Base-by-base conservation (phyloP, 2,797 vertebrate species). In the Enteromius treurensis region DNA sequence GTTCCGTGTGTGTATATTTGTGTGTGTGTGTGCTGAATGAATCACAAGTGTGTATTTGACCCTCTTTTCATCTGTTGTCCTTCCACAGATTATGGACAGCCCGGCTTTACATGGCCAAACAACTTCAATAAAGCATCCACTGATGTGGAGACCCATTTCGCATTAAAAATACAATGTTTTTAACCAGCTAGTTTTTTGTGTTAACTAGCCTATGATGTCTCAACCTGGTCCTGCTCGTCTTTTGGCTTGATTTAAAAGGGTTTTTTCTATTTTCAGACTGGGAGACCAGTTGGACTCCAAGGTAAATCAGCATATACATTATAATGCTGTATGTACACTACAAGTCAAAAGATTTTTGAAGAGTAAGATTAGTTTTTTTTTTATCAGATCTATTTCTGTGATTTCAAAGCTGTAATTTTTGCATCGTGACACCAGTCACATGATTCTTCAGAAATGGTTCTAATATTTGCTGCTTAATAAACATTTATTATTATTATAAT, bases 41-140 rank as follows among this genome's bases (percentile, higher is more conserved):
- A 75, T 70, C 45, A 47, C 58, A 60, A 75, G 69, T 85, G 62
- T 70, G 21, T 69, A 19, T 70, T 45, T 84, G 53, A 75, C 47
- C 29, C 64, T 85, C 9, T 73, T 60, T 37, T 67, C 15, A 74
- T 70, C 26, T 83, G 55, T 26, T 60, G 55, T 81, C 55, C 32
- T 49, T 74, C 67, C 64, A 55, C 23, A 2, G 70, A 82, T 68
- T 58, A 64, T 17, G 26, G 62, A 37, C 68, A 76, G 19, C 62
- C 34, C 73, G 45, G 15, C n/a, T 67, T 82, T 55, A 55, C 3
- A 75, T 19, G 23, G 26, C 71, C 45, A 82, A 58, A 74, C 49
- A 53, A 64, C 13, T 64, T 64, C 13, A 47, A 23, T 53, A 19
- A 19, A 81, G 21, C 23, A 32, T 42, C 6, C 2, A 8, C 32